Evolutionary conservation across 2,797 vertebrate species (phyloP).

Genomic region (Oreortyx pictus): DNA sequence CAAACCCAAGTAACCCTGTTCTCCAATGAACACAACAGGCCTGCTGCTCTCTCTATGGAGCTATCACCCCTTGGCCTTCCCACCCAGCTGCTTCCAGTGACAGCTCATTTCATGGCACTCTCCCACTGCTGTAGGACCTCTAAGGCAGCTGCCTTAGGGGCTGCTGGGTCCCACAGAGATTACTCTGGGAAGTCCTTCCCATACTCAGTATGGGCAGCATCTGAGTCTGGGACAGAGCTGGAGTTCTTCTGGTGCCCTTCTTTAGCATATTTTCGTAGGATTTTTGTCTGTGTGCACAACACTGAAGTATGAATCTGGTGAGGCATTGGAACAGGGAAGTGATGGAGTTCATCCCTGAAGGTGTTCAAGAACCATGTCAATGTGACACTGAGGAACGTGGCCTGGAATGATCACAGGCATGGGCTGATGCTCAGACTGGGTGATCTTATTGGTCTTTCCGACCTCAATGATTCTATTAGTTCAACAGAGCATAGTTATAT

Average conservation of each 20-base stretch:
- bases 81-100: accelerated
- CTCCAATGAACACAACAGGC: neutral
- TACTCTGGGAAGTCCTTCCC: neutral
- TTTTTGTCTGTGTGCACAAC: neutral
- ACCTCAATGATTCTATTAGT: neutral
- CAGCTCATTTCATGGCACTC: neutral
- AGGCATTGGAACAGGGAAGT: too few relatives aligned
- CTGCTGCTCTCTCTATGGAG: neutral
- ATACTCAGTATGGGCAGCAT: neutral
- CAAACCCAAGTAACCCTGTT: accelerated
- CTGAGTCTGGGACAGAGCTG: neutral
- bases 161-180: neutral
- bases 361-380: too few relatives aligned
- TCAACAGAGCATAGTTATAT: neutral
- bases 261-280: neutral
- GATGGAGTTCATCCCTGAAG: too few relatives aligned
- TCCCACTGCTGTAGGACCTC: neutral
- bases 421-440: too few relatives aligned
- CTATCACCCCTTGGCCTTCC: neutral
- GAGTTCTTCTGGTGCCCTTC: neutral
- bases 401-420: too few relatives aligned
- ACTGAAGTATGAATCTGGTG: neutral
- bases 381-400: too few relatives aligned
- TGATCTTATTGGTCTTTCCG: too few relatives aligned
- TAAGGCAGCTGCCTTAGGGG: neutral